A percentile compares a stretch with the other conserved stretches of the same genome.
phyloP scores from a whole-genome alignment of 2,888 invertebrate species.

The Miltochrista miniata region DNA sequence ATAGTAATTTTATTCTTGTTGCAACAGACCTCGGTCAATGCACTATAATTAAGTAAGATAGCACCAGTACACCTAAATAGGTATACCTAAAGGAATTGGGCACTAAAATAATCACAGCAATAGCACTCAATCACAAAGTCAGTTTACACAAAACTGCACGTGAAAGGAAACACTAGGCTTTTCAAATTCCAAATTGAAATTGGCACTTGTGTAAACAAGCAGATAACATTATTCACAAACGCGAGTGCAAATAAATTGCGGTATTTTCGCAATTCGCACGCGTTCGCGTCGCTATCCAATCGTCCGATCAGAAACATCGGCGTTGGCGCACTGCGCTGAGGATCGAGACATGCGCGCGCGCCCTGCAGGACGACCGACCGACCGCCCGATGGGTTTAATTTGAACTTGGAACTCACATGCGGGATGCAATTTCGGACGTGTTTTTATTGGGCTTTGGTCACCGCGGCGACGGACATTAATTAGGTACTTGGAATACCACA shows the following conservation, averaged over 20 bases:
- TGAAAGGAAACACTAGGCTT: slow-evolving; percentile 17
- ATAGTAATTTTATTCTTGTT: slow-evolving; percentile 20
- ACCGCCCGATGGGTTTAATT: slow-evolving; percentile 57
- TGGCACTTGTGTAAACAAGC: slow-evolving; percentile 42
- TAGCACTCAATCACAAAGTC: slow-evolving; percentile 44
- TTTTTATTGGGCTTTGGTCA: slow-evolving; percentile 64
- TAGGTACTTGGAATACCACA: slow-evolving; percentile 54
- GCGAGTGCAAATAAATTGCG: slow-evolving; percentile 40
- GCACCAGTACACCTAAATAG: slow-evolving; percentile 33
- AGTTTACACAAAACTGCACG: slow-evolving; percentile 25
- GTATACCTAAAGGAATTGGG: slow-evolving; percentile 38
- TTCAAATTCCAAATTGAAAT: slow-evolving; percentile 12
- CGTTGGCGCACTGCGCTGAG: slow-evolving; percentile 63
- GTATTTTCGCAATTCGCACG: slow-evolving; percentile 54
- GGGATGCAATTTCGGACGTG: slow-evolving; percentile 62
- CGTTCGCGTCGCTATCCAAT: slow-evolving; percentile 52
- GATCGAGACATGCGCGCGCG: slow-evolving; percentile 27
- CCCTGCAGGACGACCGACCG: slow-evolving; percentile 43
- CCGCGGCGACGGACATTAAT: slow-evolving; percentile 54
- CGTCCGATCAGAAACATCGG: slow-evolving; percentile 71
- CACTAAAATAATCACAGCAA: slow-evolving; percentile 39
- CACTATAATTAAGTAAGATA: slow-evolving; percentile 51
- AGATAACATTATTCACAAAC: slow-evolving; percentile 33
- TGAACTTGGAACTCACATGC: slow-evolving; percentile 65
- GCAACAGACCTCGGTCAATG: slow-evolving; percentile 34